Base-by-base conservation (phyloP, 2,797 vertebrate genomes). In the Morelia viridis region DNA sequence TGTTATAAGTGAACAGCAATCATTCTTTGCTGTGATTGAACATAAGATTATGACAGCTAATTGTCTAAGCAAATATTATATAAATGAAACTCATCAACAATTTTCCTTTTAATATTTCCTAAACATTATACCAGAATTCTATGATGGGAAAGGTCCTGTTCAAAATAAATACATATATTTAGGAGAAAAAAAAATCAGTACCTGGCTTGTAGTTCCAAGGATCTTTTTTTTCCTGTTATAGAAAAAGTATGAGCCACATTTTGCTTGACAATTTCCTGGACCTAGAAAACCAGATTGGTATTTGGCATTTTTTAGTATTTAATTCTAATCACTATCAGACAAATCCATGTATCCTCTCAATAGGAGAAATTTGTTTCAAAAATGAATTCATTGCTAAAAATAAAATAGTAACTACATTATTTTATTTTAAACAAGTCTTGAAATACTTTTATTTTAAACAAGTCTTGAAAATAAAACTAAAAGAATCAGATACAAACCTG, bases 161-260 rank as follows among this genome's bases (percentile, higher is more conserved):
- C 31, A 91, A 91, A 87, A 93, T 1, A 53, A 31, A 86, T 50
- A 64, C 13, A 71, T 60, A 89, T 46, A 93, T 41, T 19, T 68
- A 60, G 56, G 93, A 84, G 1, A 86, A 50, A 92, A 76, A 1
- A 89, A 92, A 26, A 10, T n/a, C 58, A 26, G 2, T 97, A 99
- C 99, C 99, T 99, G 93, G 99, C 98, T 93, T 99, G 99, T 22
- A 99, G 97, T 95, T 99, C 99, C 95, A 99, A 97, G 0, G 98
- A 99, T 87, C 99, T 98, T 93, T 98, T 98, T 94, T 98, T 99
- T 87, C 99, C 99, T 0, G 97, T 97, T 95, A 99, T 98, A 93
- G 98, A 98, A 94, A 99, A 99, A 0, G 98, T 98, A 94, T 98
- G 98, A 94, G 98, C 96, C 90, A 98, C 96, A 0, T 98, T 98